These are phyloP conservation scores for Lingula anatina DNA, from an alignment of 2,888 invertebrate genomes.

Conservation along the genomic window DNA sequence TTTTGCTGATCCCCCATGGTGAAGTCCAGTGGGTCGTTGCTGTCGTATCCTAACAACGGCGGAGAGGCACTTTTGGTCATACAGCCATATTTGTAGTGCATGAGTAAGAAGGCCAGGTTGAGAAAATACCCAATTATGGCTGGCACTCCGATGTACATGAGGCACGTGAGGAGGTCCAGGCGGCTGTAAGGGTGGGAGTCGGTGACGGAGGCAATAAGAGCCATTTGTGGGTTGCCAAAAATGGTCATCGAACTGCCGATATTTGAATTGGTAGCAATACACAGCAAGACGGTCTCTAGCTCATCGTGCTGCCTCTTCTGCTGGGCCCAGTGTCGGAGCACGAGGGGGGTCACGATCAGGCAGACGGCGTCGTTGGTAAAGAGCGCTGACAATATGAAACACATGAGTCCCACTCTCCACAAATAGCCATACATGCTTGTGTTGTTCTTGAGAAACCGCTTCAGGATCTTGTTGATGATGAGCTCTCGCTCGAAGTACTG, in stretches of 20 bases:
- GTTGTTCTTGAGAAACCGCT: no score
- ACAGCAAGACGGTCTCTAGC: conserved; percentile 16
- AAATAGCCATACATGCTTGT: no score
- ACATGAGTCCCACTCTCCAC: conserved; percentile 11
- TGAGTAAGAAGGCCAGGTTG: conserved; percentile 15
- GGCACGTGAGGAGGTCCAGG: conserved; percentile 11
- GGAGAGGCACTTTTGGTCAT: no score
- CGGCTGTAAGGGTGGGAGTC: no score
- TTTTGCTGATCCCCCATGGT: no score
- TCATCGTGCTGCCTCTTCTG: conserved; percentile 17
- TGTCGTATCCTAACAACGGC: no score
- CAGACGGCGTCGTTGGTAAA: conserved; percentile 21
- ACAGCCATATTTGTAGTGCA: no score
- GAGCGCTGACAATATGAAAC: conserved; percentile 15
- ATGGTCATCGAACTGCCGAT: conserved; percentile 17
- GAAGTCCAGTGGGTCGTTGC: no score
- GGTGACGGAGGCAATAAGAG: conserved; percentile 18
- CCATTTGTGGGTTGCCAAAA: conserved; percentile 21
- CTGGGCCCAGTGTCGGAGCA: conserved; percentile 16
- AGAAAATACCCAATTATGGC: conserved; percentile 13
- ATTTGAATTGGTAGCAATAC: conserved; percentile 18
- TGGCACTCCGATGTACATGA: conserved; percentile 15
- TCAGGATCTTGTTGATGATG: conserved; percentile 11
- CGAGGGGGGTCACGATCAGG: conserved; percentile 16
- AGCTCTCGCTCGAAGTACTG: conserved; percentile 19